phyloP scores from a whole-genome alignment of 2,888 invertebrate genomes.

The Lasioglossum figueresi region DNA sequence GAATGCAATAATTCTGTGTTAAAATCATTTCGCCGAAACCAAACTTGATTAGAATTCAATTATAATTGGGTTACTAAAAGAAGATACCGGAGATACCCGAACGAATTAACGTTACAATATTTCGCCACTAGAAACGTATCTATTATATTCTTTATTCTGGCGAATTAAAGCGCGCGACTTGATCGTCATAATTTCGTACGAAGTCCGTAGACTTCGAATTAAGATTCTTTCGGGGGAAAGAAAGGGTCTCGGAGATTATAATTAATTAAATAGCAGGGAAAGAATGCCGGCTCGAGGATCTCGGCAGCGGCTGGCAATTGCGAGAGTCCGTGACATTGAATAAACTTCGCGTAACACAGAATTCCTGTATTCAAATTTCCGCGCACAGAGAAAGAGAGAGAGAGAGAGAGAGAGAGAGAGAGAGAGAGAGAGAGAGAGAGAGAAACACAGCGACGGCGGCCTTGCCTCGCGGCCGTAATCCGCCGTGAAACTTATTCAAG shows the following conservation, averaged over 20 bases:
- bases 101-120: background rate
- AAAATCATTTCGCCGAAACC: no score
- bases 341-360: constrained; percentile 5
- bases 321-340: constrained; percentile 1
- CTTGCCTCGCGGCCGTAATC: background rate
- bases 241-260: background rate
- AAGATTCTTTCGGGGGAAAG: background rate
- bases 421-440: background rate
- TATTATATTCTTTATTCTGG: background rate
- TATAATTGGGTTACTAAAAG: no score
- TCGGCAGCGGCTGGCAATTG: background rate
- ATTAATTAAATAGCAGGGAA: constrained; percentile 1
- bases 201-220: background rate
- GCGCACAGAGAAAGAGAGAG: background rate
- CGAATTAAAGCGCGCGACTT: background rate
- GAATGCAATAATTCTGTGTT: no score
- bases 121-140: background rate
- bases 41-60: no score
- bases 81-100: no score
- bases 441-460: background rate
- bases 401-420: background rate
- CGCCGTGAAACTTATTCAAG: constrained; percentile 16
- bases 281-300: background rate
- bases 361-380: constrained; percentile 8
- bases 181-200: background rate